These are phyloP conservation scores for Caenorhabditis inopinata DNA, from an alignment of 1,140 invertebrate genomes.

Conservation along the genomic window DNA sequence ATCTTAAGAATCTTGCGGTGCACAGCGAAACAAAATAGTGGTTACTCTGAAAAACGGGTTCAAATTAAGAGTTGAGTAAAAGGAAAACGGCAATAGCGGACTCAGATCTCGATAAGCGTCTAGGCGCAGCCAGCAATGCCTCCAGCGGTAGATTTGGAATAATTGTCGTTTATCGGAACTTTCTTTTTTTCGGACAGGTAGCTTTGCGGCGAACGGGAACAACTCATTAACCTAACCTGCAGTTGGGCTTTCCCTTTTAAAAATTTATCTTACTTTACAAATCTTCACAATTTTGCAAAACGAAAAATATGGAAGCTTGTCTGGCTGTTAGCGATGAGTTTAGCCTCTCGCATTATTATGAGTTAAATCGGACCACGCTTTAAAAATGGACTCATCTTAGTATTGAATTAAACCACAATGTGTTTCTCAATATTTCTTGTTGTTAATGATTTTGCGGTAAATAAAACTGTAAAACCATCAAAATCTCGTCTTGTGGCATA, in stretches of 20 bases:
- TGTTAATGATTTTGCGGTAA: too few relatives aligned
- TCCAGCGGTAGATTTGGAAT: not conserved
- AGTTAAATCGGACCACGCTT: too few relatives aligned
- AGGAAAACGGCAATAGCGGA: not conserved
- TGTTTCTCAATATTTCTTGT: too few relatives aligned
- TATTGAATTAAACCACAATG: too few relatives aligned
- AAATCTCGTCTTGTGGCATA: too few relatives aligned
- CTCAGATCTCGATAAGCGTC: slow-evolving; percentile 11
- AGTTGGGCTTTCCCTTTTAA: not conserved
- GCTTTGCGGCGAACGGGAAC: not conserved
- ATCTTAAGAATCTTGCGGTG: not conserved
- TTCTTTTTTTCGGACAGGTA: slow-evolving; percentile 11
- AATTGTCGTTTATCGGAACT: not conserved
- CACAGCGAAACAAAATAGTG: not conserved
- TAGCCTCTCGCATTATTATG: too few relatives aligned
- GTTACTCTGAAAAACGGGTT: slow-evolving; percentile 8
- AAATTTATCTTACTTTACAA: not conserved
- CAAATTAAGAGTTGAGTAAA: not conserved
- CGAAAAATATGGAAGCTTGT: too few relatives aligned
- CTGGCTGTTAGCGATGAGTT: too few relatives aligned
- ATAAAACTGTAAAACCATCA: too few relatives aligned
- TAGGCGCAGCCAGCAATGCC: not conserved
- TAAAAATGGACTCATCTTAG: too few relatives aligned
- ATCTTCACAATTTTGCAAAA: too few relatives aligned
- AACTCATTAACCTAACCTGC: slow-evolving; percentile 12